These are phyloP conservation scores for Carabus problematicus DNA, from an alignment of 2,888 invertebrate species.

Conservation along the genomic window DNA sequence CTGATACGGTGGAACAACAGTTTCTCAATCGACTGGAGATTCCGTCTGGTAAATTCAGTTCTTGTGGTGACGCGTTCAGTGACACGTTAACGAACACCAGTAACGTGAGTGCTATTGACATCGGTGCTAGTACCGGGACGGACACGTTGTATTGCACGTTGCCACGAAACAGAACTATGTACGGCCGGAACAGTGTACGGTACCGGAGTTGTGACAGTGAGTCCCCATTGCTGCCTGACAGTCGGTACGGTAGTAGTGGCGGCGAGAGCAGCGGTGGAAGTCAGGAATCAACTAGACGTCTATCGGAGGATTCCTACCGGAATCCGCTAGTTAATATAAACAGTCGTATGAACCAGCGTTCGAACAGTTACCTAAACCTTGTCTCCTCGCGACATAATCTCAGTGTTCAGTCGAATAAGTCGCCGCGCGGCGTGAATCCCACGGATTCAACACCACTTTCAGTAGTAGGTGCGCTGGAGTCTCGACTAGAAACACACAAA, in stretches of 20 bases:
- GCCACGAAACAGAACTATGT: slow-evolving; percentile 60
- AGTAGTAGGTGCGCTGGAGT: slow-evolving; percentile 65
- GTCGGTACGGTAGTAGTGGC: slow-evolving; percentile 75
- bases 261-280: slow-evolving; percentile 65
- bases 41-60: slow-evolving; percentile 45
- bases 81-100: slow-evolving; percentile 37
- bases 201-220: slow-evolving; percentile 70
- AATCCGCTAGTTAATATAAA: slow-evolving; percentile 42
- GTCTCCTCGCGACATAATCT: slow-evolving; percentile 65
- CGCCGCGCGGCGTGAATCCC: slow-evolving; percentile 51
- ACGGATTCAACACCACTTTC: slow-evolving; percentile 68
- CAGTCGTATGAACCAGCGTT: slow-evolving; percentile 61
- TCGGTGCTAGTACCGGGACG: slow-evolving; percentile 51
- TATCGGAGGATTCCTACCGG: slow-evolving; percentile 61
- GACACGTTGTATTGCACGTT: slow-evolving; percentile 72
- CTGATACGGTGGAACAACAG: slow-evolving; percentile 55
- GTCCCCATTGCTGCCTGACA: slow-evolving; percentile 72
- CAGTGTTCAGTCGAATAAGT: slow-evolving; percentile 71
- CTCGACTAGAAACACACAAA: slow-evolving; percentile 49
- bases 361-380: slow-evolving; percentile 76
- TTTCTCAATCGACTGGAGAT: slow-evolving; percentile 66
- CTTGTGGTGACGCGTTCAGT: slow-evolving; percentile 21
- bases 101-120: slow-evolving; percentile 51
- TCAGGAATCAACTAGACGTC: slow-evolving; percentile 59
- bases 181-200: slow-evolving; percentile 49